phyloP scores from a whole-genome alignment of 2,797 vertebrate species.

The Premnoplex brunnescens region DNA sequence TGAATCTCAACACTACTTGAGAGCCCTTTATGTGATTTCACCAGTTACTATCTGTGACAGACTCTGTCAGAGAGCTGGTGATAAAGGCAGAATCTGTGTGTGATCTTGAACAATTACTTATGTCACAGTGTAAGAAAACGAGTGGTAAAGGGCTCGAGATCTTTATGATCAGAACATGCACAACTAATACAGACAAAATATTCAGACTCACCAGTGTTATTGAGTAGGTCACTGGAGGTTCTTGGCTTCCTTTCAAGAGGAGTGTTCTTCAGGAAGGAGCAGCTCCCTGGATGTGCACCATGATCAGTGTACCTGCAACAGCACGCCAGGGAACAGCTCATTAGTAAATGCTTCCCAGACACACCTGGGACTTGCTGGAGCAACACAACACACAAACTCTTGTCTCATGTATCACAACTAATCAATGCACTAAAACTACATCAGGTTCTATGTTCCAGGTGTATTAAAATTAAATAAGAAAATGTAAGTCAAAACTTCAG shows the following conservation, averaged over 20 bases:
- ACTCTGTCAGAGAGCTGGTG: not conserved
- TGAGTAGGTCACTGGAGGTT: too few species aligned
- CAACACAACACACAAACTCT: not conserved
- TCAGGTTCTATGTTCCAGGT: not conserved
- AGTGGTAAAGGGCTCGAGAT: not conserved
- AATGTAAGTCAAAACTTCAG: not conserved
- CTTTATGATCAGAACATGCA: not conserved
- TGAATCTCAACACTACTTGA: not conserved
- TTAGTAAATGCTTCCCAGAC: not conserved
- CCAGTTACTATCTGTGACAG: not conserved
- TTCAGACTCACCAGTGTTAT: not conserved
- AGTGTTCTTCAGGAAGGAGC: not conserved
- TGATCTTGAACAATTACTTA: not conserved
- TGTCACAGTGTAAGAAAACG: not conserved
- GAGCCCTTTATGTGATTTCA: not conserved
- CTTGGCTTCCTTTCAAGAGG: not conserved
- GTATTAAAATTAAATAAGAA: not conserved
- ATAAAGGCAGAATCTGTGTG: not conserved
- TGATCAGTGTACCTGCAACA: not conserved
- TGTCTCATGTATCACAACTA: not conserved
- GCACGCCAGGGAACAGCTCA: not conserved
- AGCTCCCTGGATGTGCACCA: not conserved
- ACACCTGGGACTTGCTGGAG: not conserved
- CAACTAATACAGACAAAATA: not conserved
- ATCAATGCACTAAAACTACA: not conserved